These are phyloP conservation scores for Pollenia labialis DNA, from an alignment of 2,888 invertebrate species.

Conservation along the genomic window DNA sequence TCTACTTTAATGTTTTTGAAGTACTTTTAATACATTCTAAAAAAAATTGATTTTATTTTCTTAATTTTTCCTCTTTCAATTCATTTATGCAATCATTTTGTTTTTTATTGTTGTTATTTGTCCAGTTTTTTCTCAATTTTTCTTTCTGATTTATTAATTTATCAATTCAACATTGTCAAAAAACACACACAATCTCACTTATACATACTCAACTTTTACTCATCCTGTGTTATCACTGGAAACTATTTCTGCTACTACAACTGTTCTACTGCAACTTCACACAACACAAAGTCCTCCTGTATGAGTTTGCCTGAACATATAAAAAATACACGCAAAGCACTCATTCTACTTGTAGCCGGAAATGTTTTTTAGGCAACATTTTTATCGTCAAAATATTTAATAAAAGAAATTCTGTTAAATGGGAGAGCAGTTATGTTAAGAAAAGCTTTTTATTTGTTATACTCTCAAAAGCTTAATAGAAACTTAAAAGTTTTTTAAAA, in stretches of 20 bases:
- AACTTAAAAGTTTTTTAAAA: not conserved
- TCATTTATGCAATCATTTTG: constrained; percentile 60
- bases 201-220: constrained; percentile 3
- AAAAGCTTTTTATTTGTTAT: constrained; percentile 30
- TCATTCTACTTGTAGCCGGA: constrained; percentile 62
- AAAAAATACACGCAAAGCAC: constrained; percentile 20
- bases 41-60: not conserved
- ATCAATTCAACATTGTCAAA: not conserved
- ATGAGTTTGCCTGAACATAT: not conserved
- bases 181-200: constrained; percentile 16
- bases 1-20: not conserved
- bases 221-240: constrained; percentile 33
- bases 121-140: constrained; percentile 33
- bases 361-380: constrained; percentile 41
- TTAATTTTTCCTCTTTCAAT: not conserved
- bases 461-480: constrained; percentile 32
- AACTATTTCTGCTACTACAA: constrained; percentile 1
- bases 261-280: constrained; percentile 22
- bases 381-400: constrained; percentile 35
- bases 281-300: not conserved
- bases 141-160: constrained; percentile 1
- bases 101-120: constrained; percentile 3
- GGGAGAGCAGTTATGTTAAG: constrained; percentile 5
- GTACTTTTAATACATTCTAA: too few relatives aligned
- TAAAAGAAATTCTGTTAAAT: constrained; percentile 14